These are phyloP conservation scores for Myiozetetes cayanensis DNA, from an alignment of 2,113 vertebrate genomes.

Conservation along the genomic window DNA sequence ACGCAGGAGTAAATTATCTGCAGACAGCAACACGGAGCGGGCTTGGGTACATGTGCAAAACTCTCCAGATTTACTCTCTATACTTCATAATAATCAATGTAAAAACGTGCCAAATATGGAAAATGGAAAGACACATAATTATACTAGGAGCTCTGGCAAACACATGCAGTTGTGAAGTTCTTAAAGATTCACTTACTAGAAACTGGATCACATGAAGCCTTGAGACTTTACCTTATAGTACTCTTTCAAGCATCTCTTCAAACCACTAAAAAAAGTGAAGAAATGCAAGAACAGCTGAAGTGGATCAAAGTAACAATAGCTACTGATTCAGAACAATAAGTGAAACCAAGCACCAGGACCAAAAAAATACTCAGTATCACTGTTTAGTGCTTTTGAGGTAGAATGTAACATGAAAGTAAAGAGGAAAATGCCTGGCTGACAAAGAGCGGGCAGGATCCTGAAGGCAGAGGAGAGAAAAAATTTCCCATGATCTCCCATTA, in stretches of 20 bases:
- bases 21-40: background rate
- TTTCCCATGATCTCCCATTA: background rate
- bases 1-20: background rate
- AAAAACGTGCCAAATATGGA: background rate
- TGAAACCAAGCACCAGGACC: background rate
- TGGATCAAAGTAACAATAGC: background rate
- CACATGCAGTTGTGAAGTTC: background rate
- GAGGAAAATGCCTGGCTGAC: background rate
- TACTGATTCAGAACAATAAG: background rate
- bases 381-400: background rate
- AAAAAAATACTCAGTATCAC: background rate
- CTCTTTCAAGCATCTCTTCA: background rate
- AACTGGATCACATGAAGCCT: background rate
- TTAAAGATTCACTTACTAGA: background rate
- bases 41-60: background rate
- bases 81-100: background rate
- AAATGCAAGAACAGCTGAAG: background rate
- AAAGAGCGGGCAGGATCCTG: background rate
- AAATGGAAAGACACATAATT: background rate
- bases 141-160: background rate
- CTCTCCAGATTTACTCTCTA: background rate
- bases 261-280: background rate
- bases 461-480: background rate
- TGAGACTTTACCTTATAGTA: background rate
- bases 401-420: background rate